Percentiles rank a stretch among this genome's conserved stretches.
Evolutionary conservation across 2,113 vertebrate genomes (phyloP).

Genomic region (Rostratula benghalensis): DNA sequence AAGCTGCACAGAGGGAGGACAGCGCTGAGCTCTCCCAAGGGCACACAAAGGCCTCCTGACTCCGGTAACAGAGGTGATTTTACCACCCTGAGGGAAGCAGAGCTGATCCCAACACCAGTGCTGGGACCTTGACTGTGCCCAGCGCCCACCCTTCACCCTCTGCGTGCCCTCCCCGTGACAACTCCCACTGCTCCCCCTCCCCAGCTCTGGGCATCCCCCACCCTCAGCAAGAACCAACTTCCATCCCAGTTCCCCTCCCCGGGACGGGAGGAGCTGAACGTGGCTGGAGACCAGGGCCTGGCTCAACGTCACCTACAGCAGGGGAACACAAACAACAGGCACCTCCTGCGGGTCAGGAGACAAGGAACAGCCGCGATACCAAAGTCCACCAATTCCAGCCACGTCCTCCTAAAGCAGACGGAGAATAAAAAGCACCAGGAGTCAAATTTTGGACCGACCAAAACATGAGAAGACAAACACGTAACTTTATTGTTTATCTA

Average conservation of each 20-base stretch:
- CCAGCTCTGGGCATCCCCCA: background rate
- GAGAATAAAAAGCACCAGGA: background rate
- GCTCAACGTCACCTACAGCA: background rate
- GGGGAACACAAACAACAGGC: background rate
- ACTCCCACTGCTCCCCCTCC: background rate
- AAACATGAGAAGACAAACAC: conserved; percentile 42
- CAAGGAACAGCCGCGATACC: background rate
- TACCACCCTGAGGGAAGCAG: background rate
- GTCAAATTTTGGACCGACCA: conserved; percentile 9
- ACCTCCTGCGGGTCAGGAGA: fast-evolving
- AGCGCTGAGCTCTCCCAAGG: background rate
- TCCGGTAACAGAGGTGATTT: fast-evolving
- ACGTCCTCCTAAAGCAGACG: background rate
- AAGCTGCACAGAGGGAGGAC: background rate
- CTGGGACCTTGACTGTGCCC: fast-evolving
- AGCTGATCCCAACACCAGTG: background rate
- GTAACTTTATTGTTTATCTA: conserved; percentile 74
- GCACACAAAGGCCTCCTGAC: background rate
- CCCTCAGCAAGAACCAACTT: background rate
- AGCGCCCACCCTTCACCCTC: background rate
- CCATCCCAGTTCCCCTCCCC: background rate
- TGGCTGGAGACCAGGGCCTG: background rate
- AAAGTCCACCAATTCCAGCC: background rate
- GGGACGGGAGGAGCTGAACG: background rate
- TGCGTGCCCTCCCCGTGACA: background rate